Percentiles rank a stretch among this genome's conserved stretches.
Evolutionary conservation across 2,113 vertebrate genomes (phyloP).

Genomic region (Semnornis frantzii): DNA sequence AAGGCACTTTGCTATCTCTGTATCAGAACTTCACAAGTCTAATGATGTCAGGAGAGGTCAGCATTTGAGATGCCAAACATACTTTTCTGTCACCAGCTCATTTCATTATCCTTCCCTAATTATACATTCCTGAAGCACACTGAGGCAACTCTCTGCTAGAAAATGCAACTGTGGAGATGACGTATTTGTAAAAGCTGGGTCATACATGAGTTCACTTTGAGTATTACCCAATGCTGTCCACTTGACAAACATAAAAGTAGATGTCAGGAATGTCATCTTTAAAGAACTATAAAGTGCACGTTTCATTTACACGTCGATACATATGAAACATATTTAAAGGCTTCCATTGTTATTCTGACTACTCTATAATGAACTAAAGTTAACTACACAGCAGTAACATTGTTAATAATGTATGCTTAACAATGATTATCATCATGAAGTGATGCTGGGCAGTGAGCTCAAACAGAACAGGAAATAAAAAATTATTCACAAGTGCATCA

Average conservation of each 20-base stretch:
- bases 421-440: not conserved
- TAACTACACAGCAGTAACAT: not conserved
- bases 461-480: not conserved
- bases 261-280: not conserved
- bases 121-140: not conserved
- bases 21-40: not conserved
- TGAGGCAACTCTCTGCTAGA: not conserved
- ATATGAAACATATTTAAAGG: not conserved
- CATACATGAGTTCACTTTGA: not conserved
- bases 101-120: conserved; percentile 28
- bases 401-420: not conserved
- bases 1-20: not conserved
- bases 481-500: not conserved
- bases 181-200: not conserved
- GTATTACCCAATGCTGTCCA: not conserved
- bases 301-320: not conserved
- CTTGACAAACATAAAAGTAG: not conserved
- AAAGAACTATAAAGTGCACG: not conserved
- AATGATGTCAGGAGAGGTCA: not conserved
- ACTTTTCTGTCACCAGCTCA: conserved; percentile 28
- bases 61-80: conserved; percentile 32
- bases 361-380: not conserved
- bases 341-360: not conserved
- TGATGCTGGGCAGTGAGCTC: not conserved
- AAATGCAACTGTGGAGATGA: not conserved